phyloP scores from a whole-genome alignment of 2,113 vertebrate species.

The Eolophus roseicapilla region DNA sequence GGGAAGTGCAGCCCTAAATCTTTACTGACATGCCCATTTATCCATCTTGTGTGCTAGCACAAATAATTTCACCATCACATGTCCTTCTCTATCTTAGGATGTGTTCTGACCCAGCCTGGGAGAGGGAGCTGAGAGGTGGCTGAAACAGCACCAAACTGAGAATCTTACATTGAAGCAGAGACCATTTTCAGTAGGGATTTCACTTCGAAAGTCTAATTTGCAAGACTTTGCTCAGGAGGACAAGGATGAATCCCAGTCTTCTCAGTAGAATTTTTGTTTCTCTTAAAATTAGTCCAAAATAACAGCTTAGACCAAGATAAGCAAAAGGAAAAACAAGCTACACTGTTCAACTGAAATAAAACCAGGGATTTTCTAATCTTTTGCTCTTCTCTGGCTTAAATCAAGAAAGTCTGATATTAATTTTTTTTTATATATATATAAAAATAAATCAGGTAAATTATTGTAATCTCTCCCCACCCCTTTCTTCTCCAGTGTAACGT shows the following conservation, averaged over 20 bases:
- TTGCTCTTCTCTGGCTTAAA: not conserved
- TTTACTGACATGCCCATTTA: not conserved
- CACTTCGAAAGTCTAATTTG: not conserved
- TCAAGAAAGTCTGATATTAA: not conserved
- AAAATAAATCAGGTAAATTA: not conserved
- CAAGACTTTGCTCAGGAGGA: not conserved
- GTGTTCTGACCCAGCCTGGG: not conserved
- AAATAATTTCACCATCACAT: not conserved
- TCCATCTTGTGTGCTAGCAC: not conserved
- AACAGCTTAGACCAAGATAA: not conserved
- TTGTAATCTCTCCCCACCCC: not conserved
- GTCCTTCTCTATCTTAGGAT: not conserved
- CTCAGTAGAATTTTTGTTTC: not conserved
- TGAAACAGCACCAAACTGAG: not conserved
- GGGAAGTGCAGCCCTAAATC: not conserved
- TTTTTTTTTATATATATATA: not conserved
- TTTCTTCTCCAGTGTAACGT: not conserved
- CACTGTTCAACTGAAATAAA: not conserved
- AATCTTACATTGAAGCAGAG: not conserved
- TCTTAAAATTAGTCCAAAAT: not conserved
- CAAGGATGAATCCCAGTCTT: not conserved
- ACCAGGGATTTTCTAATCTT: not conserved
- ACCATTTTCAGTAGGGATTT: not conserved
- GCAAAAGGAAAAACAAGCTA: not conserved
- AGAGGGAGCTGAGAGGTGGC: not conserved